Evolutionary conservation across 2,797 vertebrate species (phyloP).

Genomic region (Picus viridis): DNA sequence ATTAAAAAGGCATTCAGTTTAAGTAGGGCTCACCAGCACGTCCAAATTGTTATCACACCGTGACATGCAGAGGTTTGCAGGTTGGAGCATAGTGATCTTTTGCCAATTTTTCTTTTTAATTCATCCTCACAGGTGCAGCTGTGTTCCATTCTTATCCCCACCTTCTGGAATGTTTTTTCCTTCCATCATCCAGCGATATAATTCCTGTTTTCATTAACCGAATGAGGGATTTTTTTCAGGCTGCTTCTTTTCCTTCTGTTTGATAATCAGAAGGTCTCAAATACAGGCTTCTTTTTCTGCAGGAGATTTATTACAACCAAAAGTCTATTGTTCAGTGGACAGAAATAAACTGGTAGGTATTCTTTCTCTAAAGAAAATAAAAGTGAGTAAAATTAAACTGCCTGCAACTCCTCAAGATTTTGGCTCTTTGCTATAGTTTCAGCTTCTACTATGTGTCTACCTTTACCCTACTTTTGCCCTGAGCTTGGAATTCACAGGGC

Average conservation of each 20-base stretch:
- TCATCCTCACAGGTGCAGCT: not conserved
- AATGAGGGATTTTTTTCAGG: not conserved
- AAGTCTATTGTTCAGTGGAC: not conserved
- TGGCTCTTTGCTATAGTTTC: constrained; percentile 23
- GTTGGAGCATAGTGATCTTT: constrained; percentile 49
- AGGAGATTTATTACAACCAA: not conserved
- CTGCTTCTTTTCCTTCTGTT: not conserved
- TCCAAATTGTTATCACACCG: constrained; percentile 29
- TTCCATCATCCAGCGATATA: not conserved
- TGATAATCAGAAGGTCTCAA: not conserved
- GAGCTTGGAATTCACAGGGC: constrained; percentile 59
- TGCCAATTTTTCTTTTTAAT: not conserved
- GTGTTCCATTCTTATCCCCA: not conserved
- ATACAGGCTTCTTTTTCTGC: not conserved
- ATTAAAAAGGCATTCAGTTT: constrained; percentile 27
- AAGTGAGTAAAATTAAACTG: not conserved
- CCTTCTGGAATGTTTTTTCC: not conserved
- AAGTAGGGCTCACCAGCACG: constrained; percentile 63
- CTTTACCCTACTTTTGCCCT: constrained; percentile 53
- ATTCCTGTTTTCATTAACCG: not conserved
- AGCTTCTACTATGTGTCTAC: constrained; percentile 56
- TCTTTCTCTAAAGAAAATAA: not conserved
- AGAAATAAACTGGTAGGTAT: not conserved
- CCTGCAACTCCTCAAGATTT: constrained; percentile 13
- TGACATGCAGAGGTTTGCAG: not conserved